Evolutionary conservation across 2,888 invertebrate species (phyloP), one percentile per base, ranked within the genome.

Genomic region (Carcina quercana): DNA sequence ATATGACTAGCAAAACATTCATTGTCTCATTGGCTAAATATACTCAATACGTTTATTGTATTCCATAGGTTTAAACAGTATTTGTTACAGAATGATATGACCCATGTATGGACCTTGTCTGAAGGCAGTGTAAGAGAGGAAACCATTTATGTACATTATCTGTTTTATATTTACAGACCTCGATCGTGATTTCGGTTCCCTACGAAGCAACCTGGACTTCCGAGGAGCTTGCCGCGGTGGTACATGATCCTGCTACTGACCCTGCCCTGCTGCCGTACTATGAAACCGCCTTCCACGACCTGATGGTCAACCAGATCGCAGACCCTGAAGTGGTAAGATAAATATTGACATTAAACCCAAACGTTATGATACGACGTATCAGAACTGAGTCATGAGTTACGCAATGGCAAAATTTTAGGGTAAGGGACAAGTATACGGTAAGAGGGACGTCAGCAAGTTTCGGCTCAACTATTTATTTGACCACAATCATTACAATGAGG

Each of bases 311-410:
- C n/a, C 13, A 69, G 13, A 50, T 45, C 47, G 40, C 53, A 29
- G 68, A 71, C 15, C 32, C 53, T 0, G 37, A 48, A 15, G 25
- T 62, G 30, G 75, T 73, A 54, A 45, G 47, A 43, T n/a, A n/a
- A n/a, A 19, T 8, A 2, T 6, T 7, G 19, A 19, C 2, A 19
- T 19, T 19, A n/a, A n/a, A n/a, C 19, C 8, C 6, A 19, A 19
- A 7, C 6, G 8, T 19, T 19, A 19, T 19, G 19, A 19, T 2
- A 7, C 8, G 8, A 19, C 7, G 17, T 17, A 5, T 7, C 7
- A 17, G 19, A 7, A 19, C 7, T 19, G 6, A 2, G 2, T 19
- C 1, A 19, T 19, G 19, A 19, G 8, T 19, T 2, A n/a, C n/a
- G n/a, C n/a, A n/a, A n/a, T n/a, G n/a, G n/a, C n/a, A n/a, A n/a